These are phyloP conservation scores for Tinea semifulvella DNA, from an alignment of 2,888 invertebrate species.

Conservation along the genomic window DNA sequence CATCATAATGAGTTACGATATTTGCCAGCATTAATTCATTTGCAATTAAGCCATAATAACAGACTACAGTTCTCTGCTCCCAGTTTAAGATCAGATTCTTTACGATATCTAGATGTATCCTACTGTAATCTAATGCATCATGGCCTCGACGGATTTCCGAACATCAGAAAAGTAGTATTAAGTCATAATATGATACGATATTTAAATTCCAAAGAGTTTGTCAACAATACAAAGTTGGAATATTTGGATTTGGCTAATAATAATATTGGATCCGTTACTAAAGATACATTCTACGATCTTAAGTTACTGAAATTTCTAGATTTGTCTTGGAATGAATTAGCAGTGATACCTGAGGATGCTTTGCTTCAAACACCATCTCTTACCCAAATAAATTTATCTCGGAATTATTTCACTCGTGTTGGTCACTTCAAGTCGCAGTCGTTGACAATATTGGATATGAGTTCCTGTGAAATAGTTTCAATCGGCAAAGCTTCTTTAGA, in stretches of 20 bases:
- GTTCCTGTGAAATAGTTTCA: slow-evolving; percentile 70
- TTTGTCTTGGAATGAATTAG: slow-evolving; percentile 75
- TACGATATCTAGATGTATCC: slow-evolving; percentile 67
- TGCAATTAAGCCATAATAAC: slow-evolving; percentile 71
- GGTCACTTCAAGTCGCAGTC: slow-evolving; percentile 67
- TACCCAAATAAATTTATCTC: slow-evolving; percentile 69
- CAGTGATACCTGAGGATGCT: slow-evolving; percentile 63
- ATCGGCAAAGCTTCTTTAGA: slow-evolving; percentile 66
- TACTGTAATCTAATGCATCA: slow-evolving; percentile 69
- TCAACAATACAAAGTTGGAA: slow-evolving; percentile 67
- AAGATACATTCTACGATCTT: slow-evolving; percentile 69
- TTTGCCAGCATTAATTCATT: slow-evolving; percentile 65
- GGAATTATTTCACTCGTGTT: slow-evolving; percentile 70
- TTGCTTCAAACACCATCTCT: slow-evolving; percentile 70
- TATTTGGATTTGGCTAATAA: slow-evolving; percentile 73
- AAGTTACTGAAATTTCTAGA: slow-evolving; percentile 68
- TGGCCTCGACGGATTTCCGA: slow-evolving; percentile 70
- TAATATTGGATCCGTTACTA: slow-evolving; percentile 67
- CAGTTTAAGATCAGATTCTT: slow-evolving; percentile 54
- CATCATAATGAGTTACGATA: slow-evolving; percentile 62
- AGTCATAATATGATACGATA: slow-evolving; percentile 71
- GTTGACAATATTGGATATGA: slow-evolving; percentile 67
- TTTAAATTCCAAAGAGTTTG: slow-evolving; percentile 67
- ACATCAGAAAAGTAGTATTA: slow-evolving; percentile 64
- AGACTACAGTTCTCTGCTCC: slow-evolving; percentile 54